Evolutionary conservation across 1,140 invertebrate species (phyloP), one percentile per base, ranked within the genome.

Genomic region (Centruroides sculpturatus): DNA sequence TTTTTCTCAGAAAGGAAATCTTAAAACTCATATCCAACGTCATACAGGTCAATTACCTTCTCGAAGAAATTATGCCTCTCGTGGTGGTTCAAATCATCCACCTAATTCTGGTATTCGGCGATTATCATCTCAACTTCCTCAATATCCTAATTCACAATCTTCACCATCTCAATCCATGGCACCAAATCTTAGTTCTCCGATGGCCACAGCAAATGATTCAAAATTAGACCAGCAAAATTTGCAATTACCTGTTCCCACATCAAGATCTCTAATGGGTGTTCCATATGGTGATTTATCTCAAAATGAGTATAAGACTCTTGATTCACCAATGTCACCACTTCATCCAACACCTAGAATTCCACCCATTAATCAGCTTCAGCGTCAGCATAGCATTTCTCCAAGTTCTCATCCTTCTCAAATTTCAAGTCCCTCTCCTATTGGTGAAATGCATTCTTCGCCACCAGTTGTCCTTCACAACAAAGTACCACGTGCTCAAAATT

Each of bases 41-140:
- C 76, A 78, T 73, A 96, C 92, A 0, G 88, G 89, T 7, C 80
- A 84, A 64, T 86, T 87, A 69, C 89, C 89, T 0, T 87, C 85
- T 73, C 81, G 82, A 73, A 94, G 91, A 70, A 75, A 79, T 11
- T 79, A 85, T 60, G 93, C 90, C 69, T 64, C 62, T 46, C 59
- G 63, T 13, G 55, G 55, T 47, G 7, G 35, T 12, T 47, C 46
- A 36, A 53, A 53, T 36, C 23, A 36, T 23, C 23, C 35, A 34
- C 51, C 51, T 36, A 41, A 41, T 41, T 6, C 41, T 41, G 51
- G 51, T 34, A 36, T 53, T 36, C 23, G 23, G 23, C 23, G 51
- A 36, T 41, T 41, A 8, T 41, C 41, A 41, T 41, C 41, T 41
- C 41, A 41, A 41, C 41, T 41, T 41, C 41, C 41, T 8, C 51